phyloP scores from a whole-genome alignment of 2,113 vertebrate species.

The Opisthocomus hoazin region DNA sequence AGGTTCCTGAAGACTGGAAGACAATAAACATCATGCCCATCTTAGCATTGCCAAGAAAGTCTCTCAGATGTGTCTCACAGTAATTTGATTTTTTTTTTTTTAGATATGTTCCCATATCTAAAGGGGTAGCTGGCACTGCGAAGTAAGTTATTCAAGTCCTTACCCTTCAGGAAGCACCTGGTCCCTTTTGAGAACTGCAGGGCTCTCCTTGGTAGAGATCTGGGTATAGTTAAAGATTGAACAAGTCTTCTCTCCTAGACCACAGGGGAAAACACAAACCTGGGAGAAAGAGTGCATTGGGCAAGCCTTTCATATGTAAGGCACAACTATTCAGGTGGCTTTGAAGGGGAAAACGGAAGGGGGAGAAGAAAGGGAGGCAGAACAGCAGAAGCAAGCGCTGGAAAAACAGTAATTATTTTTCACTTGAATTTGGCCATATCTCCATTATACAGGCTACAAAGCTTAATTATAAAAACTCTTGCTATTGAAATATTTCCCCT shows the following conservation, averaged over 20 bases:
- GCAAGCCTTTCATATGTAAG: neutral
- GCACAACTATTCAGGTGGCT: neutral
- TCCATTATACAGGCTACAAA: slow-evolving; percentile 47
- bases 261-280: neutral
- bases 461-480: slow-evolving; percentile 53
- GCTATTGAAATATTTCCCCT: slow-evolving; percentile 55
- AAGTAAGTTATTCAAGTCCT: neutral
- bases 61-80: neutral
- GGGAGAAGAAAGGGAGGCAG: neutral
- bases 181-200: neutral
- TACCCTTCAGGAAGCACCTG: neutral
- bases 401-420: slow-evolving; percentile 59
- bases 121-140: neutral
- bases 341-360: neutral
- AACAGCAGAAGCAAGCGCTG: neutral
- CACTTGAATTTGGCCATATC: slow-evolving; percentile 41
- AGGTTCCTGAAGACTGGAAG: neutral
- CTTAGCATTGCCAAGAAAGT: neutral
- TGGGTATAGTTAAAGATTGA: neutral
- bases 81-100: neutral
- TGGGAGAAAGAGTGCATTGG: neutral
- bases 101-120: neutral
- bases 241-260: neutral
- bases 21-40: neutral
- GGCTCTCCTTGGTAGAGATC: neutral